phyloP scores from a whole-genome alignment of 2,113 vertebrate species.

The Salminus brasiliensis region DNA sequence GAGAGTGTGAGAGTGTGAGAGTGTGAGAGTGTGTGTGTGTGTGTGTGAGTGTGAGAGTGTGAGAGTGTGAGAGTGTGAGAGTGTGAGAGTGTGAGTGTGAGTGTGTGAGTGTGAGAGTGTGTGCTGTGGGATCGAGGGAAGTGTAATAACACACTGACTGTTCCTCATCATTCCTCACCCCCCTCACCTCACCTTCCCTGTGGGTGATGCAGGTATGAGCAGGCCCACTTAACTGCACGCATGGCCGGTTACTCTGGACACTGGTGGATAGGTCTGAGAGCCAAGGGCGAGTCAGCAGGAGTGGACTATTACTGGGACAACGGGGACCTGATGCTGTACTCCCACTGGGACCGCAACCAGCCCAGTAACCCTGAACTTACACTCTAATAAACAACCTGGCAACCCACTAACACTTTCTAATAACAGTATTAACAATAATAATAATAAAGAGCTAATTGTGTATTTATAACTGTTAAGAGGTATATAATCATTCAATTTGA shows the following conservation, averaged over 20 bases:
- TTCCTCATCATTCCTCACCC: background rate
- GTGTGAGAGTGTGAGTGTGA: too few relatives aligned
- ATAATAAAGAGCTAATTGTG: too few relatives aligned
- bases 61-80: too few relatives aligned
- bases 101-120: too few relatives aligned
- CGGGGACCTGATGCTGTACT: constrained; percentile 66
- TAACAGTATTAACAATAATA: background rate
- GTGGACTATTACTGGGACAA: constrained; percentile 79
- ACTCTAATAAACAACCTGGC: background rate
- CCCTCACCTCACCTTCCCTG: too few relatives aligned
- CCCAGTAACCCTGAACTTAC: constrained; percentile 67
- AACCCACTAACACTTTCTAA: background rate
- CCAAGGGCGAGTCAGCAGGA: constrained; percentile 59
- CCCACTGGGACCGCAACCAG: constrained; percentile 77
- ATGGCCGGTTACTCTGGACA: constrained; percentile 64
- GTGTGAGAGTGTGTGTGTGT: too few relatives aligned
- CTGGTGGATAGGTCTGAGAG: constrained; percentile 77
- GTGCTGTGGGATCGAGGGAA: too few relatives aligned
- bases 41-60: too few relatives aligned
- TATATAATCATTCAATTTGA: too few relatives aligned
- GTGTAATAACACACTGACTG: background rate
- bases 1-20: too few relatives aligned
- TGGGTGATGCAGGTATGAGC: constrained; percentile 70
- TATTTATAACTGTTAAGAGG: too few relatives aligned
- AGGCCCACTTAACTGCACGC: constrained; percentile 73